Evolutionary conservation across 2,888 invertebrate species (phyloP).

Genomic region (Rosalia funebris): DNA sequence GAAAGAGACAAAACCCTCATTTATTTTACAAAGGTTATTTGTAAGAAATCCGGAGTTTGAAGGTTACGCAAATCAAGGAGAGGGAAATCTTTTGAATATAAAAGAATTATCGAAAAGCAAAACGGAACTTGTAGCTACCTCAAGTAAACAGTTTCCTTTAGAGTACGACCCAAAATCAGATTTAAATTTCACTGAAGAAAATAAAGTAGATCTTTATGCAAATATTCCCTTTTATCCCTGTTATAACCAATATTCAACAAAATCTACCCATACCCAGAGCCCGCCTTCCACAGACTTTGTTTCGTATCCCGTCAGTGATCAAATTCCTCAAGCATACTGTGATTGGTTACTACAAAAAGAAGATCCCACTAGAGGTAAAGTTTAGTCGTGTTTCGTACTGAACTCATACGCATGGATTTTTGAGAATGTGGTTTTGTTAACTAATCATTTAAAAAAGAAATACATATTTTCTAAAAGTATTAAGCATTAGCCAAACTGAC

Average conservation of each 20-base stretch:
- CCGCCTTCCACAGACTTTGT: constrained; percentile 44
- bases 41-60: constrained; percentile 52
- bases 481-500: constrained; percentile 49
- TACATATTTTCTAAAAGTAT: too few species aligned
- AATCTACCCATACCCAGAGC: constrained; percentile 27
- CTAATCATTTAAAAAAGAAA: constrained; percentile 20
- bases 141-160: constrained; percentile 57
- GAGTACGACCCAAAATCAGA: constrained; percentile 46
- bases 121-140: constrained; percentile 55
- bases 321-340: constrained; percentile 61
- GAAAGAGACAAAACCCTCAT: constrained; percentile 51
- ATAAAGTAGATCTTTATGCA: constrained; percentile 56
- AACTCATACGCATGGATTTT: constrained; percentile 60
- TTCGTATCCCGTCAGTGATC: constrained; percentile 44
- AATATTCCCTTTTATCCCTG: constrained; percentile 61
- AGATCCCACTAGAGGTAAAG: constrained; percentile 58
- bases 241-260: constrained; percentile 47
- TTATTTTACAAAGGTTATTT: constrained; percentile 59
- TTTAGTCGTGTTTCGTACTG: constrained; percentile 47
- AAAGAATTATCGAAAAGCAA: constrained; percentile 52
- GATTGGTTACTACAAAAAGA: constrained; percentile 60
- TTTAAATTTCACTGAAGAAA: constrained; percentile 4
- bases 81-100: constrained; percentile 34
- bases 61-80: constrained; percentile 9
- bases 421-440: constrained; percentile 25